Conservation (phyloP, 2,888 invertebrate genomes). For the Omphaloscelis lunosa region DNA sequence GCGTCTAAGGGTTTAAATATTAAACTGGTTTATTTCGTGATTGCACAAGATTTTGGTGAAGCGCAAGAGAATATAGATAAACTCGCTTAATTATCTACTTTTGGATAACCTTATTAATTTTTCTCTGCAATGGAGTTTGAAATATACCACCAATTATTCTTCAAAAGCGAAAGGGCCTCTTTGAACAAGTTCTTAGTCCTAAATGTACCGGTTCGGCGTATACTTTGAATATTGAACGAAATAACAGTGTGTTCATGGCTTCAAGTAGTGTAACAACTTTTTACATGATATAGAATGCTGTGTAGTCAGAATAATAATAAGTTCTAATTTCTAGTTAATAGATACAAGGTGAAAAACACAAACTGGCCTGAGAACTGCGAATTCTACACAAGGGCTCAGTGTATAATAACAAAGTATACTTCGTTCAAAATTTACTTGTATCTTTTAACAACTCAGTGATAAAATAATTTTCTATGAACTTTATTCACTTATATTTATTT, state of each 20-base stretch:
- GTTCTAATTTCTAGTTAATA: constrained; percentile 38
- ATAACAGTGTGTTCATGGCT: constrained; percentile 67
- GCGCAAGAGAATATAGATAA: not conserved
- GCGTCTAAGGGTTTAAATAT: not conserved
- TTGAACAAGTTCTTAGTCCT: not conserved
- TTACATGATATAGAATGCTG: constrained; percentile 60
- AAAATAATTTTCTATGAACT: constrained; percentile 50
- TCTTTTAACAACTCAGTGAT: constrained; percentile 45
- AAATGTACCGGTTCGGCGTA: constrained; percentile 32
- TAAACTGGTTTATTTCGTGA: too few species aligned
- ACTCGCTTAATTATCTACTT: not conserved
- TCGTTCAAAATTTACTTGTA: constrained; percentile 29
- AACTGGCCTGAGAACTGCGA: not conserved
- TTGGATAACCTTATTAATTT: not conserved
- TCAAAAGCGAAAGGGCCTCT: not conserved
- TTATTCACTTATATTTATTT: constrained; percentile 61
- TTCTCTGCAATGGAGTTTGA: not conserved
- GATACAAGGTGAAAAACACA: constrained; percentile 41
- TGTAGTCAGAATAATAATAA: constrained; percentile 56
- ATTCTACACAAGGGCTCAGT: not conserved
- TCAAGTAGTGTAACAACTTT: constrained; percentile 63
- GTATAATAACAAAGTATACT: not conserved
- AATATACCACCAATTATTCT: not conserved
- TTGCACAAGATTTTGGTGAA: constrained; percentile 17
- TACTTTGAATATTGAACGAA: constrained; percentile 40